Conservation (phyloP, 2,888 invertebrate genomes). For the Cosmia trapezina region DNA sequence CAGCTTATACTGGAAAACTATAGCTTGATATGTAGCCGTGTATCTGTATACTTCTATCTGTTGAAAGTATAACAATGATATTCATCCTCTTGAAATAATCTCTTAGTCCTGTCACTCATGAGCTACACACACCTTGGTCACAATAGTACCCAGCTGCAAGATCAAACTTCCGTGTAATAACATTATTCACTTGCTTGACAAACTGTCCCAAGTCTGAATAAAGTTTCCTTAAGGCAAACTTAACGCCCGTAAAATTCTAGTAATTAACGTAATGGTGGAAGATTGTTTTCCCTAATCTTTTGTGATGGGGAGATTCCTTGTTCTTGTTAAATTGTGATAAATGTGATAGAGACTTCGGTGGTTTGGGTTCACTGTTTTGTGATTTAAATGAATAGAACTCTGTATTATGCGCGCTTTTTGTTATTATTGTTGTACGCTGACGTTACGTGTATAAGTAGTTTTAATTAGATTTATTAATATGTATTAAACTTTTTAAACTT, state of each 20-base stretch:
- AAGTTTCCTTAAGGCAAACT: slow-evolving; percentile 60
- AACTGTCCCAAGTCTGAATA: slow-evolving; percentile 58
- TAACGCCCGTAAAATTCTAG: slow-evolving; percentile 65
- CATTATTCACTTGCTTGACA: slow-evolving; percentile 46
- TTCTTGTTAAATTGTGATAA: slow-evolving; percentile 51
- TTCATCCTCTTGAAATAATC: not conserved
- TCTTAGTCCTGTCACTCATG: not conserved
- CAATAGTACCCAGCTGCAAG: slow-evolving; percentile 7
- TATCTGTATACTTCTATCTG: too few relatives aligned
- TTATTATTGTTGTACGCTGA: too few relatives aligned
- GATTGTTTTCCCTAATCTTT: slow-evolving; percentile 63
- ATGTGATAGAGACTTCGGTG: slow-evolving; percentile 30
- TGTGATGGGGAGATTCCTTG: slow-evolving; percentile 44
- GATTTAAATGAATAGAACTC: not conserved
- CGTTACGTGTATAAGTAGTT: too few relatives aligned
- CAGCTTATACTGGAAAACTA: too few relatives aligned
- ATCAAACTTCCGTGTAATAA: slow-evolving; percentile 12
- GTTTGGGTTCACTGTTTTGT: slow-evolving; percentile 1
- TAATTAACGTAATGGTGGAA: slow-evolving; percentile 68
- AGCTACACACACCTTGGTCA: not conserved
- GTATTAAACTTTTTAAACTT: too few relatives aligned
- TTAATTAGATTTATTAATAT: too few relatives aligned
- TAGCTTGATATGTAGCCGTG: too few relatives aligned
- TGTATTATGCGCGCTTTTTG: too few relatives aligned
- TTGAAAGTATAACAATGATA: not conserved